Evolutionary conservation across 2,888 invertebrate genomes (phyloP), one percentile per base, ranked within the genome.

Genomic region (Pandemis corylana): DNA sequence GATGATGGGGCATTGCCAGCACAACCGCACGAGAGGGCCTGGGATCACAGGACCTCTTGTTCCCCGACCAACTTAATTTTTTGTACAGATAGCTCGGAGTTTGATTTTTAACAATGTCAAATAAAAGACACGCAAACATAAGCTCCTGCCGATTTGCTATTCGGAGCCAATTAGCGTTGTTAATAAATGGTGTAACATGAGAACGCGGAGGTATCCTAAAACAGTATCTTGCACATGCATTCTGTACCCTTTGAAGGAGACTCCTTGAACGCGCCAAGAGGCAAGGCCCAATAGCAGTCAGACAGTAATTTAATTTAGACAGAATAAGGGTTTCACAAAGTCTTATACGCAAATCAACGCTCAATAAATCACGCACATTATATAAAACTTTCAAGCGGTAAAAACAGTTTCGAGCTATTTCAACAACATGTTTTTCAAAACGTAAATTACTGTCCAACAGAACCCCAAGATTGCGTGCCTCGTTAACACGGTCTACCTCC

Each of bases 301-400:
- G 7, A 12, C 28, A 15, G 20, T 61, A 61, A 28, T 61, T 61
- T 9, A 61, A 28, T 3, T 36, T 36, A 5, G 61, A 36, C 10
- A 36, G 20, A 9, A 61, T 28, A 20, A 61, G 12, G 3, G 61
- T 10, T 61, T 61, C 13, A 20, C 42, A 44, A 44, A 36, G 20
- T 61, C 6, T 36, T 2, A 36, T 4, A 61, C 61, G 61, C 20
- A 59, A 7, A 9, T 61, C 36, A 4, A 0, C 28, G 10, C 10
- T 61, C 12, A 61, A 36, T 1, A 28, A 61, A 28, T 61, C 13
- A 28, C 36, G 28, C 9, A 61, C 28, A 13, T 61, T 36, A 13
- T 36, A 13, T 61, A 61, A 61, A 7, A 61, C 13, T 61, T 61
- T 61, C 36, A 61, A 61, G 12, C 41, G 61, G 36, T 61, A 61